Conservation (phyloP, 2,113 vertebrate species). For the Kryptolebias marmoratus region DNA sequence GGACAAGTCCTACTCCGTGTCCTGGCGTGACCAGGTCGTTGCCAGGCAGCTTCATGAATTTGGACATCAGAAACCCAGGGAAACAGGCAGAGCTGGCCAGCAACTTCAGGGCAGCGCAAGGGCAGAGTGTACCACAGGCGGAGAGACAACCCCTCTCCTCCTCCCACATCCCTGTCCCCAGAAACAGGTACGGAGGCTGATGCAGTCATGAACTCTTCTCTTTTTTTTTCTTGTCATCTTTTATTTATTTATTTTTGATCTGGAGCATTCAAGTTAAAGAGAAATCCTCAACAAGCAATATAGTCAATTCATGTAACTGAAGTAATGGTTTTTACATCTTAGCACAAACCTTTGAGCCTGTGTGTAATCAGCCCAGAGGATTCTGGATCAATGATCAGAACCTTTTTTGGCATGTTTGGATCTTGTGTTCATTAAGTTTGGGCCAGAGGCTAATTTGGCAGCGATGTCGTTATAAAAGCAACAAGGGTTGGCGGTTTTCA, state of each 20-base stretch:
- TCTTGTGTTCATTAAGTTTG: conserved; percentile 1
- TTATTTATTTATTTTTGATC: neutral
- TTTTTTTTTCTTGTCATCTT: neutral
- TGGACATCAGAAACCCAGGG: conserved; percentile 74
- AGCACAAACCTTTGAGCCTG: neutral
- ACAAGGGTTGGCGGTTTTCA: conserved; percentile 17
- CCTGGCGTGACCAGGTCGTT: conserved; percentile 69
- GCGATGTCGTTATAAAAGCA: conserved; percentile 30
- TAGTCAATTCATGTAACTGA: neutral
- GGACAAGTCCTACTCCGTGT: conserved; percentile 74
- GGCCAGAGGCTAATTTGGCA: conserved; percentile 10
- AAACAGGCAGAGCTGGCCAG: conserved; percentile 65
- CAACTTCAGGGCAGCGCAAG: conserved; percentile 59
- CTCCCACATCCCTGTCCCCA: conserved; percentile 82
- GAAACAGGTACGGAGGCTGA: conserved; percentile 76
- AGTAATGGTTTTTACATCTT: neutral
- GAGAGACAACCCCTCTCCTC: conserved; percentile 68
- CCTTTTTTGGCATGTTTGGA: neutral
- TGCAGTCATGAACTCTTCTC: neutral
- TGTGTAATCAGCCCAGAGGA: neutral
- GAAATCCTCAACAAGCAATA: neutral
- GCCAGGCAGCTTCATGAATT: conserved; percentile 72
- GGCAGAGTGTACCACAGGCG: conserved; percentile 49
- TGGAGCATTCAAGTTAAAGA: neutral
- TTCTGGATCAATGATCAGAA: neutral